These are phyloP conservation scores for Xanthia togata DNA, from an alignment of 2,888 invertebrate genomes.

Conservation along the genomic window DNA sequence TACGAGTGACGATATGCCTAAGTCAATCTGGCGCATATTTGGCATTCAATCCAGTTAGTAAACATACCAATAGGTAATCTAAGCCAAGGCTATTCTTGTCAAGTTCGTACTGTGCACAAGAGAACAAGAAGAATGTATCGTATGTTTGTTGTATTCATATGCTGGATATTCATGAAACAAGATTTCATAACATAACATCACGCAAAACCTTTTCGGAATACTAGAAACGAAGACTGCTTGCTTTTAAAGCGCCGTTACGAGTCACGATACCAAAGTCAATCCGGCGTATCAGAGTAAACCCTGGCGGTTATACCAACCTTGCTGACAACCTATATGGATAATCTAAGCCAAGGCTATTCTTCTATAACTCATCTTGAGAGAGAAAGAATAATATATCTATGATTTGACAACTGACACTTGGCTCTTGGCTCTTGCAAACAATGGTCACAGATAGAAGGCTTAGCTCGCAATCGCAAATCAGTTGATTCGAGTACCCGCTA, in stretches of 20 bases:
- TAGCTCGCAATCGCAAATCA: slow-evolving; percentile 4
- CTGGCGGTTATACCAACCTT: background rate
- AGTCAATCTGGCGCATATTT: background rate
- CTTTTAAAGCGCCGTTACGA: background rate
- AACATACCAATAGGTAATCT: background rate
- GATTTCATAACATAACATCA: background rate
- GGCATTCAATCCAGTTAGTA: background rate
- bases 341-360: background rate
- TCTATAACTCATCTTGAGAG: background rate
- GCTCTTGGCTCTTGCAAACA: background rate
- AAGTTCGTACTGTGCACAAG: background rate
- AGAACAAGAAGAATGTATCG: background rate
- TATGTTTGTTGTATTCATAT: background rate
- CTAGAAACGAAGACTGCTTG: background rate
- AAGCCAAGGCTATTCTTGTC: background rate
- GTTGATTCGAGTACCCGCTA: slow-evolving; percentile 13
- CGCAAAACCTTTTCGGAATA: background rate
- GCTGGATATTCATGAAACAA: background rate
- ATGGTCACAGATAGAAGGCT: slow-evolving; percentile 2
- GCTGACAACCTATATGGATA: background rate
- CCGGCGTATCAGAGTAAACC: background rate
- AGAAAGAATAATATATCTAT: background rate
- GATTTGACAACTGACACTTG: slow-evolving; percentile 1
- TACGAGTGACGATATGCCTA: background rate
- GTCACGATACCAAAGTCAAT: background rate